Evolutionary conservation across 2,888 invertebrate genomes (phyloP).

Genomic region (Trichopoda pennipes): DNA sequence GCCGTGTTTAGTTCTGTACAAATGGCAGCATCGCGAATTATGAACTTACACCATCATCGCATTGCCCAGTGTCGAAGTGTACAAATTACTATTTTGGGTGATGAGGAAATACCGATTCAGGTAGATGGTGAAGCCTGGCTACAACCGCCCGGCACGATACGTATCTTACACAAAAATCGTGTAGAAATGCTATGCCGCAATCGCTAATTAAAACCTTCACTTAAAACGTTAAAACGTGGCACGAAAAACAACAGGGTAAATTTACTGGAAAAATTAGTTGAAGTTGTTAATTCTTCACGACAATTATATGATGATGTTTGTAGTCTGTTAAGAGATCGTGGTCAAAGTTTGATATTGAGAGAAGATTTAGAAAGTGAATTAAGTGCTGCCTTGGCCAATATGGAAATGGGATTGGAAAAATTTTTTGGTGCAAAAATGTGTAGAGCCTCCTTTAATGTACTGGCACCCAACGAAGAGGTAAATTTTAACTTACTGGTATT

Average conservation of each 20-base stretch:
- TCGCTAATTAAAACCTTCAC: conserved; percentile 92
- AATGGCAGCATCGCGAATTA: conserved; percentile 97
- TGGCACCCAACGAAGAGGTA: conserved; percentile 80
- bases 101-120: conserved; percentile 95
- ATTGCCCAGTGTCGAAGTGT: conserved; percentile 98
- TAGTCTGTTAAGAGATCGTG: conserved; percentile 86
- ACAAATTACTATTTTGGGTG: conserved; percentile 96
- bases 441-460: conserved; percentile 80
- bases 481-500: neutral
- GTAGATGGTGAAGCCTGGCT: conserved; percentile 99
- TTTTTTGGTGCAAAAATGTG: conserved; percentile 83
- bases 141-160: conserved; percentile 97
- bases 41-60: conserved; percentile 97
- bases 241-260: conserved; percentile 92
- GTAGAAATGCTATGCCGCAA: conserved; percentile 98
- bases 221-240: conserved; percentile 94
- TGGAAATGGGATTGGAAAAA: conserved; percentile 88
- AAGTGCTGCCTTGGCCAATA: conserved; percentile 85
- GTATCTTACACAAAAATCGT: conserved; percentile 97
- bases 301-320: conserved; percentile 89
- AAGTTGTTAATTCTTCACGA: conserved; percentile 79
- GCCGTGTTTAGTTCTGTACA: conserved; percentile 98
- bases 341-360: conserved; percentile 84
- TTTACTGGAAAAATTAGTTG: conserved; percentile 90
- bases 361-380: conserved; percentile 87